These are phyloP conservation scores for Drosophila gunungcola DNA, from an alignment of 1,140 invertebrate species.

Conservation along the genomic window DNA sequence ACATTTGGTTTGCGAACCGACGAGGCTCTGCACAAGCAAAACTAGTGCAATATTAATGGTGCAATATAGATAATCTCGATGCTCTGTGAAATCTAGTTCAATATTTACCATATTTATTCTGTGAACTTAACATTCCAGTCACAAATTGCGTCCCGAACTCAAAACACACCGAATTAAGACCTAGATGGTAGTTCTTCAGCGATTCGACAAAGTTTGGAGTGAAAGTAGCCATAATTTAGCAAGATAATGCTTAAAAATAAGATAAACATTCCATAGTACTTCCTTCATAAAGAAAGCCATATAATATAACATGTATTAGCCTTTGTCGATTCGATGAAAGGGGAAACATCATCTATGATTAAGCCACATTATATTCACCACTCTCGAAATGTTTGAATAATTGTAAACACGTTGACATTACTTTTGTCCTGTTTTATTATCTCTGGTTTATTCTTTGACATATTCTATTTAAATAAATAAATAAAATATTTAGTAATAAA, in stretches of 20 bases:
- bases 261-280: slow-evolving; percentile 3
- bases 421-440: slow-evolving; percentile 78
- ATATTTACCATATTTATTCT: slow-evolving; percentile 44
- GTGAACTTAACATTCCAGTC: slow-evolving; percentile 32
- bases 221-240: background rate
- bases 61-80: slow-evolving; percentile 45
- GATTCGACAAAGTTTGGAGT: slow-evolving; percentile 1
- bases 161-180: slow-evolving; percentile 22
- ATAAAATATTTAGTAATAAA: slow-evolving; percentile 83
- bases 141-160: slow-evolving; percentile 52
- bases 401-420: slow-evolving; percentile 44
- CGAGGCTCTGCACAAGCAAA: slow-evolving; percentile 65
- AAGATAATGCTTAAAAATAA: background rate
- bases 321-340: background rate
- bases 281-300: background rate
- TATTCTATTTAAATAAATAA: slow-evolving; percentile 84
- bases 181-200: slow-evolving; percentile 4
- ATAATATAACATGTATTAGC: background rate
- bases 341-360: background rate
- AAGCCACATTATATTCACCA: slow-evolving; percentile 13
- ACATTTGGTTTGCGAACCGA: slow-evolving; percentile 61
- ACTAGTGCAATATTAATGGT: slow-evolving; percentile 38
- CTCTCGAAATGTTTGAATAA: slow-evolving; percentile 29
- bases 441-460: slow-evolving; percentile 79
- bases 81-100: slow-evolving; percentile 57